phyloP scores from a whole-genome alignment of 2,113 vertebrate genomes.

The Progne subis region DNA sequence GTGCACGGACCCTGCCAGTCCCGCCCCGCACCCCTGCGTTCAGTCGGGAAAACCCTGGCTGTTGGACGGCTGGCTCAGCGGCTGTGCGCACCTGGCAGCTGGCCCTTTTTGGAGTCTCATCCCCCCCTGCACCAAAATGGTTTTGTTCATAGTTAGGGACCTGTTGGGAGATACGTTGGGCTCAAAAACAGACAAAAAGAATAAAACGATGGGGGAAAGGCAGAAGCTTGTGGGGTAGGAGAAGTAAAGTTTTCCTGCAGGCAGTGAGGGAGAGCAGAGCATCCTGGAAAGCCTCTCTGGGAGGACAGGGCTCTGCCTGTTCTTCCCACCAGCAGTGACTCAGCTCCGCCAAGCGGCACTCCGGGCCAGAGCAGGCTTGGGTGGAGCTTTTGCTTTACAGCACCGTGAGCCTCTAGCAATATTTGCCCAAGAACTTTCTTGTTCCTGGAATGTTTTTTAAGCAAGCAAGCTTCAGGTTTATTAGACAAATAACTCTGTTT shows the following conservation, averaged over 20 bases:
- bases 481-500: not conserved
- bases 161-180: not conserved
- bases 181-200: not conserved
- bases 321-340: not conserved
- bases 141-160: not conserved
- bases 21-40: not conserved
- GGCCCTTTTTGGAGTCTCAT: accelerated
- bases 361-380: not conserved
- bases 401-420: not conserved
- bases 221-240: not conserved
- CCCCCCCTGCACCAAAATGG: not conserved
- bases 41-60: not conserved
- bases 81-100: not conserved
- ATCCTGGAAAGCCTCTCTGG: not conserved
- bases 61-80: not conserved
- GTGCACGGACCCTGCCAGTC: accelerated
- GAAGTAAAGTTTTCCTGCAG: not conserved
- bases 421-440: not conserved
- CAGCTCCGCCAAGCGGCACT: not conserved
- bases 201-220: too few relatives aligned
- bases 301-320: not conserved
- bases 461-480: not conserved
- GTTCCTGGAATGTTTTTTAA: not conserved
- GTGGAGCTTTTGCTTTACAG: not conserved
- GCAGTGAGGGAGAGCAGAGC: not conserved